Conservation (phyloP, 2,113 vertebrate genomes). For the Dicaeum eximium region DNA sequence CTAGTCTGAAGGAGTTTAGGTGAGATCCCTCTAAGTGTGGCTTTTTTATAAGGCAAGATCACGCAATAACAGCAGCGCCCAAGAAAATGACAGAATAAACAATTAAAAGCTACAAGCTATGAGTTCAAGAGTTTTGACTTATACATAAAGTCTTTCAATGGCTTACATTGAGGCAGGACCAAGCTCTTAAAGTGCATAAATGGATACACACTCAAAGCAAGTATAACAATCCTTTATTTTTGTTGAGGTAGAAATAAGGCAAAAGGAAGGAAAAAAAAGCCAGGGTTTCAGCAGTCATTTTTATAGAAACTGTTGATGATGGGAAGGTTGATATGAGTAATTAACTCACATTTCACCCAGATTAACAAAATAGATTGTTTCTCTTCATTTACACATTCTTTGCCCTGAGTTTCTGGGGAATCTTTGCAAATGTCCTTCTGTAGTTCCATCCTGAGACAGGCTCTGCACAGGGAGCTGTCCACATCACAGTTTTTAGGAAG, state of each 20-base stretch:
- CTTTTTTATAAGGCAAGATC: not conserved
- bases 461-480: not conserved
- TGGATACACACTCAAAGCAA: not conserved
- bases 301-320: not conserved
- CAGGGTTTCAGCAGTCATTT: not conserved
- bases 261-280: not conserved
- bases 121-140: not conserved
- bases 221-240: not conserved
- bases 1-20: not conserved
- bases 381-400: not conserved
- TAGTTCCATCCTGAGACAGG: not conserved
- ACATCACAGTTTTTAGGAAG: not conserved
- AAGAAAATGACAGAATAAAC: not conserved
- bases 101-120: not conserved
- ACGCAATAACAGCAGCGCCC: not conserved
- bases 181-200: not conserved
- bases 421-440: not conserved
- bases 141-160: not conserved
- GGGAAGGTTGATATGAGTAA: not conserved
- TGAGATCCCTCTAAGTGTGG: not conserved
- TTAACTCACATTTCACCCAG: not conserved
- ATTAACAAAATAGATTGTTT: not conserved
- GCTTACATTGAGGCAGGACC: not conserved
- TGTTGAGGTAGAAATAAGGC: not conserved
- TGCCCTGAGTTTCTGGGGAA: not conserved